phyloP scores from a whole-genome alignment of 1,140 invertebrate genomes.

The Spodoptera litura region DNA sequence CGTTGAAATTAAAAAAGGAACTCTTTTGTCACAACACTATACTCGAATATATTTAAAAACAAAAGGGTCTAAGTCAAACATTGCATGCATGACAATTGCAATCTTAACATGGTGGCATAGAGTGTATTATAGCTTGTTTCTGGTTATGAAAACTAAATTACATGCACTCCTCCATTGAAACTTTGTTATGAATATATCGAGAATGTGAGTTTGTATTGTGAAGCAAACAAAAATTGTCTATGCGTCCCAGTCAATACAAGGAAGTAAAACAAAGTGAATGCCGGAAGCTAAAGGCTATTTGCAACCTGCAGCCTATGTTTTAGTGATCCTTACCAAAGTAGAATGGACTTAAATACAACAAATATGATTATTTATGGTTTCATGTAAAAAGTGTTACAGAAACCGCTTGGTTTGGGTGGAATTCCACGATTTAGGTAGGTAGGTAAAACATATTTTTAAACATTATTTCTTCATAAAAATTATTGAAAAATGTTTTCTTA shows the following conservation, averaged over 20 bases:
- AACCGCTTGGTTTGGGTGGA: too few relatives aligned
- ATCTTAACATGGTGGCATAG: neutral
- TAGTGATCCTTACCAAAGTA: neutral
- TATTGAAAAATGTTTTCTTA: too few relatives aligned
- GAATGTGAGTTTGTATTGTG: slow-evolving; percentile 32
- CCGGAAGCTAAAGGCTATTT: neutral
- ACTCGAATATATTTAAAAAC: neutral
- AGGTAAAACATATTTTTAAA: too few relatives aligned
- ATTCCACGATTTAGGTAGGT: too few relatives aligned
- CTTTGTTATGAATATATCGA: slow-evolving; percentile 21
- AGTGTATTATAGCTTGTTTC: neutral
- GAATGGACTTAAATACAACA: neutral
- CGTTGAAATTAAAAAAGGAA: slow-evolving; percentile 16
- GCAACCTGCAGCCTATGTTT: neutral
- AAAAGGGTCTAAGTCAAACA: neutral
- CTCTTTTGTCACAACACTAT: slow-evolving; percentile 34
- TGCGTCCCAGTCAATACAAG: slow-evolving; percentile 14
- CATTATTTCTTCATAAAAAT: too few relatives aligned
- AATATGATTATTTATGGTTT: too few relatives aligned
- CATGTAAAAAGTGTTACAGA: too few relatives aligned
- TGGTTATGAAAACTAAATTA: slow-evolving; percentile 14
- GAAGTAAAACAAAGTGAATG: slow-evolving; percentile 3
- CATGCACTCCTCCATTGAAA: slow-evolving; percentile 32
- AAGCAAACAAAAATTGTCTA: slow-evolving; percentile 14
- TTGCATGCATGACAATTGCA: neutral